Base-by-base conservation (phyloP, 2,888 invertebrate genomes). In the Cremastinae sp. region DNA sequence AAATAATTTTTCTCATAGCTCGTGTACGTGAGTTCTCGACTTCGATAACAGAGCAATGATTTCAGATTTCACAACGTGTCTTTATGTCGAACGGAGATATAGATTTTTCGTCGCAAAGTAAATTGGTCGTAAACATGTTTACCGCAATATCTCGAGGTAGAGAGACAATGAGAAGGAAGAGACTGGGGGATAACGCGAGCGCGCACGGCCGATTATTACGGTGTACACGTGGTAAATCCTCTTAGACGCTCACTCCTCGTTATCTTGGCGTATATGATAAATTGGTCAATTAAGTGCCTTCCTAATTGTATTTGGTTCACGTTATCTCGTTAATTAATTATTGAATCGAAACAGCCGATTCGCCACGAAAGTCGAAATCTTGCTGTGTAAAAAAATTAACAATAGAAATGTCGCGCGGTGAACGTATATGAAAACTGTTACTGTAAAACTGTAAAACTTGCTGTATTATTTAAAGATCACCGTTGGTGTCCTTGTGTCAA, bases 261-360 rank as follows among this genome's bases (percentile, higher is more conserved):
- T 70, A 75, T 75, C 65, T 10, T 38, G 2, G 47, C 28, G 8
- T 12, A n/a, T n/a, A 41, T n/a, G 64, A 75, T 70, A 20, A 51
- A 75, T 75, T 65, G 38, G n/a, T 47, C 70, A 65, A 75, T 75
- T 59, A 61, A 16, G 45, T 53, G n/a, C 38, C 38, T 58, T 65
- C 45, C 43, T 65, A 53, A 70, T 58, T 59, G 47, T 38, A 53
- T 43, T 65, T 59, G 45, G 58, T 53, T 22, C 18, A 14, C 45
- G 43, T 65, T 65, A 47, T 38, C 45, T 14, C 45, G 9, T 20
- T 45, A 47, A 65, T 65, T 47, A 54, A 75, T 70, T 65, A 47
- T 61, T 41, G 4, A 47, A 65, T 65, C 53, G 12, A 18, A 36
- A 38, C 28, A 58, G 36, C 22, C 9, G 34, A 49, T 43, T 49